Evolutionary conservation across 2,888 invertebrate genomes (phyloP).

Genomic region (Yponomeuta malinellus): DNA sequence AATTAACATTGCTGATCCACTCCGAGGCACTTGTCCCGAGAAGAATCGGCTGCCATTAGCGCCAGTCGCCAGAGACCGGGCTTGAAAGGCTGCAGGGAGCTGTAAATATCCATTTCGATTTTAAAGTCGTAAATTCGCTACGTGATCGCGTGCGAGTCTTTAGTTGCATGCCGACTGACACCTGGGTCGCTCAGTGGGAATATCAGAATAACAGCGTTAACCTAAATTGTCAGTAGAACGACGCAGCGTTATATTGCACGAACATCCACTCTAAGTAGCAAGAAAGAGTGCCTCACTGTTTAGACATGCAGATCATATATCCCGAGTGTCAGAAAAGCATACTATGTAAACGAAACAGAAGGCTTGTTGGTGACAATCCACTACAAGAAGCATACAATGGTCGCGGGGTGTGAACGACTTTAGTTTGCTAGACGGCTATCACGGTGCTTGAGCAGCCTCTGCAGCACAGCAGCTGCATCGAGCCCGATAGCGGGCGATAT

Average conservation of each 20-base stretch:
- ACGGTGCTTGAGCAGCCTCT: too few species aligned
- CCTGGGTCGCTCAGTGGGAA: not conserved
- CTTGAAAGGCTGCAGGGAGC: not conserved
- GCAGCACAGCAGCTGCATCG: too few species aligned
- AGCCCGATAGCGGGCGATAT: too few species aligned
- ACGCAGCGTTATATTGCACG: not conserved
- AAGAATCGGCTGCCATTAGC: conserved; percentile 1
- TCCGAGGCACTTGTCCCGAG: not conserved
- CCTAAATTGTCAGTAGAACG: not conserved
- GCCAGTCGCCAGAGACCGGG: not conserved
- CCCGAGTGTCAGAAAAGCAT: too few species aligned
- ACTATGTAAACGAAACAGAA: too few species aligned
- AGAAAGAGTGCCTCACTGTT: too few species aligned
- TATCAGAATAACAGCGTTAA: not conserved
- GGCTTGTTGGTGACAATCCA: too few species aligned
- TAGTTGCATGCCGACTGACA: conserved; percentile 12
- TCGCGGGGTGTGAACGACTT: too few species aligned
- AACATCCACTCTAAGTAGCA: too few species aligned
- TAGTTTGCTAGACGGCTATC: too few species aligned
- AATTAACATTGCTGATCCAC: not conserved
- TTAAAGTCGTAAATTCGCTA: conserved; percentile 44
- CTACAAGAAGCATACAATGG: too few species aligned
- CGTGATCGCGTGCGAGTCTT: conserved; percentile 32
- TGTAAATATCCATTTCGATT: conserved; percentile 15
- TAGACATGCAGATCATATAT: too few species aligned